Evolutionary conservation across 2,113 vertebrate species (phyloP).

Genomic region (Marcusenius ussheri): DNA sequence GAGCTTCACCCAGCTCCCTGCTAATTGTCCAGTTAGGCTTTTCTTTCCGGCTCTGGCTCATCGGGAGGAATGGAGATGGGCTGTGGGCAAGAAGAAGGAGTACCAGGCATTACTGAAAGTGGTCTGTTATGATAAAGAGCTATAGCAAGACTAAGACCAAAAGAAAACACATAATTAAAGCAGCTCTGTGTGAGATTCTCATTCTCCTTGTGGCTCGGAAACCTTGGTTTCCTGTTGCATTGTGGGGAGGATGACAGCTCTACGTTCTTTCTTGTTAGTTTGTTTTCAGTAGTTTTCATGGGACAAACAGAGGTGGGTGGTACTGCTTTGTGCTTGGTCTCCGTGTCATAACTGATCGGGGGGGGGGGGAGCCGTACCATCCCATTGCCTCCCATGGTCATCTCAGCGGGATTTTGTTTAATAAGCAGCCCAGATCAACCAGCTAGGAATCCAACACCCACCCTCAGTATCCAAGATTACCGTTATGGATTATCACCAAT

Average conservation of each 20-base stretch:
- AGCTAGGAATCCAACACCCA: background rate
- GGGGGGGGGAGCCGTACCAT: too few species aligned
- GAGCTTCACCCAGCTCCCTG: background rate
- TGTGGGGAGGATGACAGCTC: background rate
- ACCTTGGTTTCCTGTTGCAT: background rate
- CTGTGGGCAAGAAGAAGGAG: background rate
- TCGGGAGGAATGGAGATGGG: background rate
- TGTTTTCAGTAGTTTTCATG: background rate
- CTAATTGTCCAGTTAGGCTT: conserved; percentile 20
- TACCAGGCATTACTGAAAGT: background rate
- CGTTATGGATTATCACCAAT: background rate
- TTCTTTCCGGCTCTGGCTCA: background rate
- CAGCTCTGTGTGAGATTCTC: background rate
- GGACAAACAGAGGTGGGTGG: background rate
- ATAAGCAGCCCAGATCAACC: background rate
- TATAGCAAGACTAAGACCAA: background rate
- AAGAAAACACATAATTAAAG: background rate
- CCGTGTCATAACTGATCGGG: background rate
- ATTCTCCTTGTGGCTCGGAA: background rate
- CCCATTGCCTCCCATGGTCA: background rate
- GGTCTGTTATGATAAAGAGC: background rate
- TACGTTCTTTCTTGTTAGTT: background rate
- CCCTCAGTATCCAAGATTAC: background rate
- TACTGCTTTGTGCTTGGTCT: background rate
- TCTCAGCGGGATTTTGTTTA: background rate